Evolutionary conservation across 2,888 invertebrate genomes (phyloP), one percentile per base, ranked within the genome.

Genomic region (Meteorus cinctellus): DNA sequence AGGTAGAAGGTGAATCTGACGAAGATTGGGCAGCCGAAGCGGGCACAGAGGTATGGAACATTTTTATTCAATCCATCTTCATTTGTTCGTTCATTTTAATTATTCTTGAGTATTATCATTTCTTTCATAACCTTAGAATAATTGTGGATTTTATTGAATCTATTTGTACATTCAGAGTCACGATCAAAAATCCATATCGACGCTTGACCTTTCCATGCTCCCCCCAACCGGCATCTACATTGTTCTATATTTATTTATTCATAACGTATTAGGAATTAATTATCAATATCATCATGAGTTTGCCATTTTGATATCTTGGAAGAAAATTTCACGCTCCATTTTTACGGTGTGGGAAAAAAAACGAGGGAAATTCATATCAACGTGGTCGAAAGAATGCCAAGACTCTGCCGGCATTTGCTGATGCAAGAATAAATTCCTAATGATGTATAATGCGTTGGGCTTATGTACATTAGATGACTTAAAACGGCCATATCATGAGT

Each of bases 21-120:
- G 89, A 90, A 78, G 90, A 90, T 68, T 90, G 90, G 90, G 86
- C 86, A 63, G 89, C 90, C 31, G 87, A 84, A 75, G 82, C 86
- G 73, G 87, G 84, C 78, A 82, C 86, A 51, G 89, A 88, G 84
- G 89, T 89, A 80, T 82, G 80, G 75, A 80, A 82, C 14, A 45
- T 29, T 79, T 65, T 36, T 48, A 24, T 41, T 27, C 60, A 36
- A 27, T 66, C 24, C 4, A 29, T 29, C 29, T 74, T 72, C 41
- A 27, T 59, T 1, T 34, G 4, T 60, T 10, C 19, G 27, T 45
- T 4, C 41, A 41, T 2, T 41, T 41, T 12, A 12, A 41, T 41
- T 2, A 41, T 8, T 0, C 0, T 41, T 2, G 8, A 41, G 4
- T 41, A 12, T 8, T 41, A 41, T 41, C 4, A 41, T 41, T 41